phyloP scores from a whole-genome alignment of 2,797 vertebrate species.

The Australoheros facetus region DNA sequence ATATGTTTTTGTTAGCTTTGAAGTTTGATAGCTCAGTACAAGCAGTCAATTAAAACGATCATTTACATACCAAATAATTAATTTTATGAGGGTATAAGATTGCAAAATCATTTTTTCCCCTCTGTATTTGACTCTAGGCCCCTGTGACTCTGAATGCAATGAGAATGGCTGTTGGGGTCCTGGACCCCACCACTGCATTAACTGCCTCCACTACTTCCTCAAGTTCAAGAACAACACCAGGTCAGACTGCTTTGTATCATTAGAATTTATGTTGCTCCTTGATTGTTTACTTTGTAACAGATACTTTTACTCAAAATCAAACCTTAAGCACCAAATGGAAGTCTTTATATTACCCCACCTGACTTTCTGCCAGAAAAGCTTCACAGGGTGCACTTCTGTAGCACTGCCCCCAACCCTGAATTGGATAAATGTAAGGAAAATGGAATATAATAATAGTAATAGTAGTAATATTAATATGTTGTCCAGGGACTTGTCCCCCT shows the following conservation, averaged over 20 bases:
- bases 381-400: background rate
- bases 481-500: too few species aligned
- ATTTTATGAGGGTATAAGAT: background rate
- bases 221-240: conserved; percentile 99
- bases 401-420: background rate
- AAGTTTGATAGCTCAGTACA: too few species aligned
- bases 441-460: too few species aligned
- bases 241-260: conserved; percentile 68
- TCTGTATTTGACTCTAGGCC: conserved; percentile 78
- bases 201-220: conserved; percentile 97
- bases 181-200: conserved; percentile 95
- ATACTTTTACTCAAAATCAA: background rate
- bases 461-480: too few species aligned
- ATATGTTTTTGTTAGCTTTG: background rate
- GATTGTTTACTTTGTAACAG: background rate
- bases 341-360: background rate
- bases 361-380: background rate
- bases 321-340: background rate
- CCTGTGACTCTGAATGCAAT: conserved; percentile 94
- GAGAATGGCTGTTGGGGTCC: conserved; percentile 95
- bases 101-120: background rate
- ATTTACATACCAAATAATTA: background rate
- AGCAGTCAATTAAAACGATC: background rate
- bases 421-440: too few species aligned
- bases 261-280: background rate